Base-by-base conservation (phyloP, 1,140 invertebrate species). In the Temnothorax longispinosus region DNA sequence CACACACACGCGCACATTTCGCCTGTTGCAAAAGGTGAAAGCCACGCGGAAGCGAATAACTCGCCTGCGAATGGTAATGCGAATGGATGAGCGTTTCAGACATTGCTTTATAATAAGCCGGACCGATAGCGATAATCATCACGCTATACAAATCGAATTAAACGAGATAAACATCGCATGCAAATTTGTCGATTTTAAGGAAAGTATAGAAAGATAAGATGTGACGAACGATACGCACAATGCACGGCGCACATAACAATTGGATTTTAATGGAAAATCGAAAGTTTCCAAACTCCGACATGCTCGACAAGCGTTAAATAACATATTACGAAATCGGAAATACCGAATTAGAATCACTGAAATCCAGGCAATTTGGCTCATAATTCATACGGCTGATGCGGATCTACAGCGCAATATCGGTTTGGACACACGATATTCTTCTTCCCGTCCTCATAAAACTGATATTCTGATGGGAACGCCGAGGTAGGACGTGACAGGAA, bases 401-500 rank as follows among this genome's bases (percentile, higher is more conserved):
- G 21, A 81, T 52, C 58, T 78, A 74, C 65, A 78, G 50, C 86
- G 50, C 50, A 54, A 41, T 82, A 85, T 90, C 82, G 87, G 74
- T 77, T 81, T 60, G 82, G 82, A 92, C 80, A 95, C 82, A 92
- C 89, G 94, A 94, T 94, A 94, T 93, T 93, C 91, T 89, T 90
- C 92, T 94, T 94, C 94, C 92, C 89, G 92, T 89, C 78, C 87
- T 92, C 89, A 91, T 93, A 93, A 94, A 93, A 92, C 87, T 90
- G 69, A 90, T 90, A 86, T 92, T 93, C 88, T 62, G 86, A 90
- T 91, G 91, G 88, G 87, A 87, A 88, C 69, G 52, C 32, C 64
- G 87, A 58, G 86, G 85, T 74, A 54, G 81, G 81, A 92, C 91
- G 92, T 92, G 92, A 94, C 94, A 94, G 93, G 93, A 94, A 94